Percentiles rank a stretch among this genome's conserved stretches.
Evolutionary conservation across 1,140 invertebrate species (phyloP).

Genomic region (Neodiprion lecontei): DNA sequence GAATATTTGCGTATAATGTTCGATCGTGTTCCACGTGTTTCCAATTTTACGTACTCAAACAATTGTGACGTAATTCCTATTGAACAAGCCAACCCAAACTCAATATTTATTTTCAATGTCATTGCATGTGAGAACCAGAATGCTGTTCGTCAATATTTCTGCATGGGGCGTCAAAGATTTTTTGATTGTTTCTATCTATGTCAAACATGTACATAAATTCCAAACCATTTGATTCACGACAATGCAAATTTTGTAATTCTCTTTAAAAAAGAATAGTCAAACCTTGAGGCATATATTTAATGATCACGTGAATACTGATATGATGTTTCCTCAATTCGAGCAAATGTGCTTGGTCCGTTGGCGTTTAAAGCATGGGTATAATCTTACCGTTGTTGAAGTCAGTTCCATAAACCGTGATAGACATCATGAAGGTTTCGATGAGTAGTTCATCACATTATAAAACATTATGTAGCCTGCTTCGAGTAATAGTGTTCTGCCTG

Average conservation of each 20-base stretch:
- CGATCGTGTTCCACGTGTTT: too few species aligned
- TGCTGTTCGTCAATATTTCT: conserved; percentile 45
- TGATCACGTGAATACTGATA: conserved; percentile 40
- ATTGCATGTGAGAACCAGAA: conserved; percentile 44
- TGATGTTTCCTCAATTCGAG: conserved; percentile 39
- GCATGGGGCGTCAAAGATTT: conserved; percentile 45
- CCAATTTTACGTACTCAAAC: conserved; percentile 25
- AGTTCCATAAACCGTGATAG: conserved; percentile 29
- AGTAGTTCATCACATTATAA: not conserved
- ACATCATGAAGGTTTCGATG: conserved; percentile 36
- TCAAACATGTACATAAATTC: conserved; percentile 26
- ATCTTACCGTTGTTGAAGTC: conserved; percentile 39
- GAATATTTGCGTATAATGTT: too few species aligned
- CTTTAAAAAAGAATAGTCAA: conserved; percentile 32
- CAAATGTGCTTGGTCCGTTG: conserved; percentile 40
- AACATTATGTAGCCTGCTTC: too few species aligned
- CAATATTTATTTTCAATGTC: conserved; percentile 52
- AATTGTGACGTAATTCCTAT: conserved; percentile 32
- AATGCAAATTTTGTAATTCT: conserved; percentile 47
- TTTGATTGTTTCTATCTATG: conserved; percentile 45
- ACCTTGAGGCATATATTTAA: conserved; percentile 4
- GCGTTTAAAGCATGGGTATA: conserved; percentile 35
- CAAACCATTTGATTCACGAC: conserved; percentile 48
- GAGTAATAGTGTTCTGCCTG: too few species aligned
- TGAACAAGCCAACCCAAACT: conserved; percentile 31